Conservation (phyloP, 2,113 vertebrate species). For the Hippocampus barbouri region DNA sequence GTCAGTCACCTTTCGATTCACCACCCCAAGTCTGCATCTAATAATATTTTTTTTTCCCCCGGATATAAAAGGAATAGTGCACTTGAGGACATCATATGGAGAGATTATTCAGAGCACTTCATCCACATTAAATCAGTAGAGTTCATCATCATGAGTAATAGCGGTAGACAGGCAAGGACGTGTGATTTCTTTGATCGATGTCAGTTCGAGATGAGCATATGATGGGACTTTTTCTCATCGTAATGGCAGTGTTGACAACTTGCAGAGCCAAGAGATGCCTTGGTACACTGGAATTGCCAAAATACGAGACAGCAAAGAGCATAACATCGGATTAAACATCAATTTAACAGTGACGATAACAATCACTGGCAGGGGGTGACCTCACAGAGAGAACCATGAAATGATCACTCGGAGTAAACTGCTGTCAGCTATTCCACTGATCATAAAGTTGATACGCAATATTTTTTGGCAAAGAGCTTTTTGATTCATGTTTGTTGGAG, state of each 20-base stretch:
- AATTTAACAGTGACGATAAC: background rate
- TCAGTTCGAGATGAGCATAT: background rate
- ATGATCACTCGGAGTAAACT: background rate
- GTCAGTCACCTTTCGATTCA: conserved; percentile 15
- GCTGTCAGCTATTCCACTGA: background rate
- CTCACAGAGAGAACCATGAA: background rate
- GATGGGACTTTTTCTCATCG: background rate
- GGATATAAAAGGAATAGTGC: background rate
- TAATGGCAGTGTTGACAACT: background rate
- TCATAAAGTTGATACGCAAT: background rate
- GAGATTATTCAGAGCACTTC: background rate
- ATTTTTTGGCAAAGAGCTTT: background rate
- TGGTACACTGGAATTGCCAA: background rate
- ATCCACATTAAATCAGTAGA: background rate
- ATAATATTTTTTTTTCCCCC: background rate
- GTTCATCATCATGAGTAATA: background rate
- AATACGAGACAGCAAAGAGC: background rate
- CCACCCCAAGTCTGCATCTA: conserved; percentile 10
- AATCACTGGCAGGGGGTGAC: background rate
- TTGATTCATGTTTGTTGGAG: background rate
- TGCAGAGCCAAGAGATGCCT: background rate
- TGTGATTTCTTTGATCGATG: background rate
- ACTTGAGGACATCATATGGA: background rate
- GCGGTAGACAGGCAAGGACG: background rate
- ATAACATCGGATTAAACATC: background rate